Conservation (phyloP, 2,888 invertebrate genomes). For the Phyllotreta cruciferae region DNA sequence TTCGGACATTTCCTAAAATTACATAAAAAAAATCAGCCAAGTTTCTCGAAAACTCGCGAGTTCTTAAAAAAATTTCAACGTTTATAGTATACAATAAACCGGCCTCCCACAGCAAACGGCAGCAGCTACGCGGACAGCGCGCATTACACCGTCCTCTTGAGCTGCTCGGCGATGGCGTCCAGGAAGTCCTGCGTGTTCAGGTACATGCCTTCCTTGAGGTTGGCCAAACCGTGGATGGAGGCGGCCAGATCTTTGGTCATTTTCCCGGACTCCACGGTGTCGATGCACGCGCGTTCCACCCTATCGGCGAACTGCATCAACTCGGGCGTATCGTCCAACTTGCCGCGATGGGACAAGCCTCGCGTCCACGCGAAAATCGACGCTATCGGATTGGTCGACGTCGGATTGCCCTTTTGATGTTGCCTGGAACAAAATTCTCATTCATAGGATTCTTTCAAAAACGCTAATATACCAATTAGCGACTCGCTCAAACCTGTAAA, state of each 20-base stretch:
- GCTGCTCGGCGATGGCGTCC: slow-evolving; percentile 77
- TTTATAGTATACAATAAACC: neutral
- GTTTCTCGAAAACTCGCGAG: no score
- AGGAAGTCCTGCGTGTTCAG: slow-evolving; percentile 87
- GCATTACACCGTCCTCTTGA: slow-evolving; percentile 61
- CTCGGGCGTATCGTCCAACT: slow-evolving; percentile 79
- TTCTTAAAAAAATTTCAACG: no score
- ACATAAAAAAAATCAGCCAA: no score
- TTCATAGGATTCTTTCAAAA: no score
- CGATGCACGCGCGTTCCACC: slow-evolving; percentile 84
- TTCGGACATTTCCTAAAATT: no score
- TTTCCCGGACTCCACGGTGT: slow-evolving; percentile 81
- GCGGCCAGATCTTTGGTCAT: slow-evolving; percentile 86
- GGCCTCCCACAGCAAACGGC: neutral
- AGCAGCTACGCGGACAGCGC: no score
- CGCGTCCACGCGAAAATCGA: slow-evolving; percentile 93
- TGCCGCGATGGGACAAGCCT: slow-evolving; percentile 83
- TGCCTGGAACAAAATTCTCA: slow-evolving; percentile 66
- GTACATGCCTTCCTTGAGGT: slow-evolving; percentile 83
- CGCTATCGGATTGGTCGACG: slow-evolving; percentile 90
- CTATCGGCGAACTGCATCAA: slow-evolving; percentile 74
- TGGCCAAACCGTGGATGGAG: slow-evolving; percentile 83
- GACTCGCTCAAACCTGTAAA: slow-evolving; percentile 9
- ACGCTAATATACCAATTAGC: no score
- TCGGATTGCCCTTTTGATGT: slow-evolving; percentile 85